phyloP scores from a whole-genome alignment of 37 sponge, comb jelly and placozoan species.

The Ianthella basta region DNA sequence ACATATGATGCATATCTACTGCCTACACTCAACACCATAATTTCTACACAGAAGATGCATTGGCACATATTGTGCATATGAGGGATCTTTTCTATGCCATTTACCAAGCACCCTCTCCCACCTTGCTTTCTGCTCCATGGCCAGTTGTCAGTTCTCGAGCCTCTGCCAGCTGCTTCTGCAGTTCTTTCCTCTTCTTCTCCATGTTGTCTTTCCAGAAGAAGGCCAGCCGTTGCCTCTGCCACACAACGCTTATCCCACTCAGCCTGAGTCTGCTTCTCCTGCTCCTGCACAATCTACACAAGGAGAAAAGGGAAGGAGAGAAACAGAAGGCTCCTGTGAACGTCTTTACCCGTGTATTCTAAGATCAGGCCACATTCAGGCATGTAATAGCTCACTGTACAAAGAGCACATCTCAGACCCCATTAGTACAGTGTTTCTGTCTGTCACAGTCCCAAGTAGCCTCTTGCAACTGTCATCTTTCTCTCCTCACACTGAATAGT shows the following conservation, averaged over 20 bases:
- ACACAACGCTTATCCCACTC: conserved; percentile 84
- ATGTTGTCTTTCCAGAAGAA: conserved; percentile 78
- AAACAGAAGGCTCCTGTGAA: too few species aligned
- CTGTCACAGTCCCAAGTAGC: too few species aligned
- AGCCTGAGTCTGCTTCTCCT: conserved; percentile 48
- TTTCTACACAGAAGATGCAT: too few species aligned
- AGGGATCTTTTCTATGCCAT: too few species aligned
- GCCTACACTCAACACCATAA: too few species aligned
- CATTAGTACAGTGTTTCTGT: too few species aligned
- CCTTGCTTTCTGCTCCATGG: conserved; percentile 80
- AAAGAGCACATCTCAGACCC: too few species aligned
- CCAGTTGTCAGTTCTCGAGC: conserved; percentile 88
- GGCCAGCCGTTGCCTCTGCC: conserved; percentile 79
- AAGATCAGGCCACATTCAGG: too few species aligned
- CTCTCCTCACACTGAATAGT: conserved; percentile 62
- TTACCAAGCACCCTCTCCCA: conserved; percentile 11
- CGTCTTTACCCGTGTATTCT: too few species aligned
- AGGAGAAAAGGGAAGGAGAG: not conserved
- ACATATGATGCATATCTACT: too few species aligned
- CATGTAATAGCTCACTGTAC: too few species aligned
- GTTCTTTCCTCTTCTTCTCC: conserved; percentile 47
- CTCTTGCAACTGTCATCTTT: conserved; percentile 23
- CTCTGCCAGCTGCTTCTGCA: conserved; percentile 59
- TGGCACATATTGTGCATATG: too few species aligned
- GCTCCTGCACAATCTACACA: conserved; percentile 35